Evolutionary conservation across 2,113 vertebrate species (phyloP), one percentile per base, ranked within the genome.

Genomic region (Catagonus wagneri): DNA sequence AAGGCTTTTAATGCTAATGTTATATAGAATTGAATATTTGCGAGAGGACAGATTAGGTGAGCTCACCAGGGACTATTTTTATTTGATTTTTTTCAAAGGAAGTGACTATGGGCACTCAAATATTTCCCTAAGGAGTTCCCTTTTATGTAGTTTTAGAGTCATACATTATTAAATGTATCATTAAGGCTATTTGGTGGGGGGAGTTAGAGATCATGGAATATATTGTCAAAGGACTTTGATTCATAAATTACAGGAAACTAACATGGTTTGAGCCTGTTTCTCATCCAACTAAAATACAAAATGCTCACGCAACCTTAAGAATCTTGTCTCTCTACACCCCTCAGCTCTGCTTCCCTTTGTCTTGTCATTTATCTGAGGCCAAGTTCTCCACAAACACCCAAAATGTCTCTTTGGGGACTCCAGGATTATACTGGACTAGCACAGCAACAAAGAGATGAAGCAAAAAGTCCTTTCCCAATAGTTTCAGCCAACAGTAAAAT

Each of bases 1-100:
- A 79, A 89, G 74, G 78, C 7, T 63, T 75, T 81, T 68, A 66
- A 79, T 36, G 69, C 13, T 83, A 78, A 68, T 34, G 54, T 69
- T 72, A 93, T 39, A 76, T 19, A 54, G 34, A 11, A 52, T 22
- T 36, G 17, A 89, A 61, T 83, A 20, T 63, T 69, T 80, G 54
- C 86, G 25, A 81, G 39, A 93, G 19, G 19, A 74, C 14, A 66
- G 72, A 69, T 16, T 17, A 13, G 39, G 2, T 83, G 16, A 76
- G 27, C 71, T 92, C 65, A 83, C 15, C 69, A 39, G 25, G 32
- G 56, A 92, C 72, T 95, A 54, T 54, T 94, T 93, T 93, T 69
- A 93, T 89, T 95, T 89, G 61, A 78, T 74, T 74, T 97, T 75
- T 94, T 91, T 95, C 76, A 96, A 94, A 95, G 36, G 44, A 9